Percentiles rank a stretch among this genome's conserved stretches.
Evolutionary conservation across 2,797 vertebrate genomes (phyloP).

Genomic region (Apogon talboti): DNA sequence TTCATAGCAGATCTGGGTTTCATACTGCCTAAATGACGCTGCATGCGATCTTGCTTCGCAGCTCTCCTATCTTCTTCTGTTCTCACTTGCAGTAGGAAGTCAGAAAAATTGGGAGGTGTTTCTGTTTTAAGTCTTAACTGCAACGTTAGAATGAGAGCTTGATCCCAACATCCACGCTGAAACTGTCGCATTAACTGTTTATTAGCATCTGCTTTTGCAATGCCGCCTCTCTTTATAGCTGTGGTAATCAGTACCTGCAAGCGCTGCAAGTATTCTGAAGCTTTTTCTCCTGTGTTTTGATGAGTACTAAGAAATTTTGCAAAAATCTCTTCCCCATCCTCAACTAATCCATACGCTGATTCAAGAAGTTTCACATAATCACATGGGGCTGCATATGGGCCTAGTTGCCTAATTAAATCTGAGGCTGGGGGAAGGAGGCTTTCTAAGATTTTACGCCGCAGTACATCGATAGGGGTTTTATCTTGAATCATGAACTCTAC

Average conservation of each 20-base stretch:
- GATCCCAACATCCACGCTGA: slow-evolving; percentile 26
- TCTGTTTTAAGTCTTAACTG: slow-evolving; percentile 27
- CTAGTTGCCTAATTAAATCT: slow-evolving; percentile 35
- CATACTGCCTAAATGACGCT: slow-evolving; percentile 8
- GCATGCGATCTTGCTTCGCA: slow-evolving; percentile 39
- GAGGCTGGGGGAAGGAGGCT: slow-evolving; percentile 40
- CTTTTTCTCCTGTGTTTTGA: slow-evolving; percentile 41
- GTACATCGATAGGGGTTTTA: slow-evolving; percentile 3
- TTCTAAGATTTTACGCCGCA: slow-evolving; percentile 32
- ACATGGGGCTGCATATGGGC: slow-evolving; percentile 9
- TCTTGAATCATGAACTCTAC: slow-evolving; percentile 44
- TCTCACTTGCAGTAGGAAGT: slow-evolving; percentile 19
- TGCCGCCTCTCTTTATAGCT: slow-evolving; percentile 22
- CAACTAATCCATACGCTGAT: slow-evolving; percentile 38
- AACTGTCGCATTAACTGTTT: slow-evolving; percentile 30
- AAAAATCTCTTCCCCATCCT: slow-evolving; percentile 48
- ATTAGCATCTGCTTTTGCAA: neutral
- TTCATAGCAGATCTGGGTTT: slow-evolving; percentile 10
- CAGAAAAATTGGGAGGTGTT: slow-evolving; percentile 27
- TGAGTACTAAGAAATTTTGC: slow-evolving; percentile 31
- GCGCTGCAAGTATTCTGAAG: slow-evolving; percentile 34
- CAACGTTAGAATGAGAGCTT: slow-evolving; percentile 15
- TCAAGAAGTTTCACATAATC: slow-evolving; percentile 40
- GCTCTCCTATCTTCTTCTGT: slow-evolving; percentile 41
- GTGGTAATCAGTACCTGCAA: slow-evolving; percentile 23